Evolutionary conservation across 2,113 vertebrate genomes (phyloP).

Genomic region (Cercopithecus mona): DNA sequence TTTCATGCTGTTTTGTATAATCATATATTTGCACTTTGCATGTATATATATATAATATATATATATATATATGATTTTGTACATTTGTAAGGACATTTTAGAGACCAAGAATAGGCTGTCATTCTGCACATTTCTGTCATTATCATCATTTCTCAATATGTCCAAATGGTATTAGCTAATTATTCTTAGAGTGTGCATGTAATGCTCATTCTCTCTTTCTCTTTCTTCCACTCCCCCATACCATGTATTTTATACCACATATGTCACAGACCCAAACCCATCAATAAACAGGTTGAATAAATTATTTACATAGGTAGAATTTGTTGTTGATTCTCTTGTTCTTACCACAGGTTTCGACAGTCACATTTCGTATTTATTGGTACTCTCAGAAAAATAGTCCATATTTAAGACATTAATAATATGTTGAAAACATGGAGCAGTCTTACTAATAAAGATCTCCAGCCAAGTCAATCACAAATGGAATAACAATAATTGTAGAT

Average conservation of each 20-base stretch:
- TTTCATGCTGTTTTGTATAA: not conserved
- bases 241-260: not conserved
- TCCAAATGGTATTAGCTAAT: not conserved
- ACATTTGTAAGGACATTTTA: not conserved
- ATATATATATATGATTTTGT: not conserved
- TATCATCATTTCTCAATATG: not conserved
- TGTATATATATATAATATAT: too few relatives aligned
- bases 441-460: conserved; percentile 19
- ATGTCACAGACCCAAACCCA: not conserved
- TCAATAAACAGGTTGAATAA: not conserved
- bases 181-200: not conserved
- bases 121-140: not conserved
- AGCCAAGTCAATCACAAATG: conserved; percentile 29
- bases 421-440: not conserved
- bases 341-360: not conserved
- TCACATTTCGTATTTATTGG: not conserved
- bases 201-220: not conserved
- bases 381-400: not conserved
- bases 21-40: not conserved
- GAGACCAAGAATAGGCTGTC: not conserved
- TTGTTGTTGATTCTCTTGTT: not conserved
- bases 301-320: not conserved
- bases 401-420: conserved; percentile 9
- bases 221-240: not conserved
- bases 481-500: conserved; percentile 10